Evolutionary conservation across 1,140 invertebrate genomes (phyloP).

Genomic region (Trichonephila inaurata): DNA sequence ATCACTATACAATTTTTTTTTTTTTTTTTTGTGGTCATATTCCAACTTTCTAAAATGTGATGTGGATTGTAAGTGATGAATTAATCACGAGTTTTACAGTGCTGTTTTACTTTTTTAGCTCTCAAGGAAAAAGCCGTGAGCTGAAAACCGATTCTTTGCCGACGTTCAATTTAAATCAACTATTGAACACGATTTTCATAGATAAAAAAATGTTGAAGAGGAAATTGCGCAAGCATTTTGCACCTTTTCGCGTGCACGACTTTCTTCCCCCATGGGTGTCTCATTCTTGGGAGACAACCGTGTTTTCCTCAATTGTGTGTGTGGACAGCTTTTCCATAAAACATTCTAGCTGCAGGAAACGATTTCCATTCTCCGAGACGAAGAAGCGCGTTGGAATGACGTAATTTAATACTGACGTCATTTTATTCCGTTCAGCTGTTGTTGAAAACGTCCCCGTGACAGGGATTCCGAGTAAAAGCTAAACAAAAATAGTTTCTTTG

Average conservation of each 20-base stretch:
- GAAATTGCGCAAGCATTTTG: background rate
- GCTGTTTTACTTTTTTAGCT: too few relatives aligned
- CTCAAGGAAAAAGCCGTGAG: too few relatives aligned
- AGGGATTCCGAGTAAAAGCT: background rate
- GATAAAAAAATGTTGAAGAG: background rate
- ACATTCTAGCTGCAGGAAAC: conserved; percentile 15
- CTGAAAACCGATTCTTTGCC: too few relatives aligned
- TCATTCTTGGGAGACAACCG: background rate
- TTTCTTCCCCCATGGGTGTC: background rate
- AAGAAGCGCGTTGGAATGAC: background rate
- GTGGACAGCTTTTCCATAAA: conserved; percentile 50
- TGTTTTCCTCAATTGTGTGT: conserved; percentile 21
- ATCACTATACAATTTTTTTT: too few relatives aligned
- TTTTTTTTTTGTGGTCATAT: too few relatives aligned
- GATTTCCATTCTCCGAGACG: background rate
- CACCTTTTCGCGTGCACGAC: conserved; percentile 2
- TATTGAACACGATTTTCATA: too few relatives aligned
- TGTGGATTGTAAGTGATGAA: too few relatives aligned
- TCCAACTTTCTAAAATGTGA: too few relatives aligned
- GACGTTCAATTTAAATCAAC: too few relatives aligned
- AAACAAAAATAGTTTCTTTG: conserved; percentile 9
- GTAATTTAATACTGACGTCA: conserved; percentile 36
- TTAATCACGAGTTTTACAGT: too few relatives aligned
- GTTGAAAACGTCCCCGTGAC: conserved; percentile 17
- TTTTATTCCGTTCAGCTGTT: conserved; percentile 58